phyloP scores from a whole-genome alignment of 2,797 vertebrate species.

The Apogon hyalosoma region DNA sequence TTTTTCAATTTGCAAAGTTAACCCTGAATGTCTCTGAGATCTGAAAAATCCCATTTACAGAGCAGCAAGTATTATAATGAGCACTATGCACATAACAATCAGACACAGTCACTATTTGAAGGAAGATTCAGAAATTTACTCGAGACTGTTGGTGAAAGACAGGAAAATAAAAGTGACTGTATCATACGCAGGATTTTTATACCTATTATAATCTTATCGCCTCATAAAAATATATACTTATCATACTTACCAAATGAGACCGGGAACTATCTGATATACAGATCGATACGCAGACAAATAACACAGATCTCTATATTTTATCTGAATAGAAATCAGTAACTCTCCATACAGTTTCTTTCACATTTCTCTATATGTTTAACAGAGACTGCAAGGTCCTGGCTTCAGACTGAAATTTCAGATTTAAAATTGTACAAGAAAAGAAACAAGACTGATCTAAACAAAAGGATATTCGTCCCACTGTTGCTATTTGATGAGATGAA shows the following conservation, averaged over 20 bases:
- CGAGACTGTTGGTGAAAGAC: not conserved
- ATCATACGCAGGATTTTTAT: not conserved
- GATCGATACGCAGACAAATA: no score
- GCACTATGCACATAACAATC: constrained; percentile 18
- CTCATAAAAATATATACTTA: no score
- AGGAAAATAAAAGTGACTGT: not conserved
- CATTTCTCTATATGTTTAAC: no score
- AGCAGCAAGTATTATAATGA: constrained; percentile 20
- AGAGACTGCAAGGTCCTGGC: not conserved
- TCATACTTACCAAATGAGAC: no score
- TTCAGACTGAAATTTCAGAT: constrained; percentile 25
- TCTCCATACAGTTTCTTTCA: no score
- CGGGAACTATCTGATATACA: no score
- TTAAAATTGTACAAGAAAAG: not conserved
- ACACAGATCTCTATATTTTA: no score
- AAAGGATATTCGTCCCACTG: constrained; percentile 1
- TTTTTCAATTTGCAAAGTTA: constrained; percentile 3
- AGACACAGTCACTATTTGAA: not conserved
- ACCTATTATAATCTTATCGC: not conserved
- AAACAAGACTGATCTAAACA: not conserved
- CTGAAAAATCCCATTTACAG: not conserved
- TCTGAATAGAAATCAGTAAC: no score
- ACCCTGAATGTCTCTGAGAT: not conserved
- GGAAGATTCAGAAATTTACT: not conserved
- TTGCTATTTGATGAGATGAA: no score